phyloP scores from a whole-genome alignment of 30 jellyfish, hydroid and myxozoan species.

The Morbakka virulenta region DNA sequence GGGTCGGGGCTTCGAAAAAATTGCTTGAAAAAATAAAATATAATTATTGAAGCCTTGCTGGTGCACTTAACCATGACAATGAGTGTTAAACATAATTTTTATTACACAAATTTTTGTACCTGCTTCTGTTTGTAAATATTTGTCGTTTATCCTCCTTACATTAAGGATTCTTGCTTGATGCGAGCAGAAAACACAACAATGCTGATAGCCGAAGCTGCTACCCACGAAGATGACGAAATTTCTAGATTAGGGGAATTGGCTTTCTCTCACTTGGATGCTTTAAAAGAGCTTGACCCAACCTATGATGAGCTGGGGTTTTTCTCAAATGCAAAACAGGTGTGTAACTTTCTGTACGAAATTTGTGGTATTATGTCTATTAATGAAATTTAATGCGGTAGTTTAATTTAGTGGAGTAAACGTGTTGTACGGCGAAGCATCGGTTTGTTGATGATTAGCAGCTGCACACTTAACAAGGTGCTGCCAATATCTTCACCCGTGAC shows the following conservation, averaged over 20 bases:
- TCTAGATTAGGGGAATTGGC: slow-evolving; percentile 74
- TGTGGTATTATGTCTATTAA: background rate
- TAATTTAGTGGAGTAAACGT: background rate
- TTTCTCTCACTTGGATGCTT: slow-evolving; percentile 71
- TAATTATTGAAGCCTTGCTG: too few species aligned
- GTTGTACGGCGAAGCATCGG: background rate
- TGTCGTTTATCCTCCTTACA: too few species aligned
- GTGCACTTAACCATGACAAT: too few species aligned
- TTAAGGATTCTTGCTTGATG: too few species aligned
- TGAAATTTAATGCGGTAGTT: background rate
- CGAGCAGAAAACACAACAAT: slow-evolving; percentile 55
- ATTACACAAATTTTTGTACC: background rate
- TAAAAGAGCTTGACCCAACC: slow-evolving; percentile 65
- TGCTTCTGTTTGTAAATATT: background rate
- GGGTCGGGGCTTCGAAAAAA: too few species aligned
- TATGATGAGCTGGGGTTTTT: slow-evolving; percentile 65
- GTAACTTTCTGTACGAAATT: background rate
- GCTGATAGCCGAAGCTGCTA: slow-evolving; percentile 49
- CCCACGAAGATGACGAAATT: slow-evolving; percentile 68
- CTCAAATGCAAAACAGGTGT: slow-evolving; percentile 73
- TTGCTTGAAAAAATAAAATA: too few species aligned
- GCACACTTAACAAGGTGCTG: too few species aligned
- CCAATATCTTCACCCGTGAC: too few species aligned
- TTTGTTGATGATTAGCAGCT: too few species aligned
- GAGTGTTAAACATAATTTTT: background rate